Percentiles rank a stretch among this genome's conserved stretches.
Conservation (phyloP, 2,888 invertebrate genomes). For the Acronicta leporina region DNA sequence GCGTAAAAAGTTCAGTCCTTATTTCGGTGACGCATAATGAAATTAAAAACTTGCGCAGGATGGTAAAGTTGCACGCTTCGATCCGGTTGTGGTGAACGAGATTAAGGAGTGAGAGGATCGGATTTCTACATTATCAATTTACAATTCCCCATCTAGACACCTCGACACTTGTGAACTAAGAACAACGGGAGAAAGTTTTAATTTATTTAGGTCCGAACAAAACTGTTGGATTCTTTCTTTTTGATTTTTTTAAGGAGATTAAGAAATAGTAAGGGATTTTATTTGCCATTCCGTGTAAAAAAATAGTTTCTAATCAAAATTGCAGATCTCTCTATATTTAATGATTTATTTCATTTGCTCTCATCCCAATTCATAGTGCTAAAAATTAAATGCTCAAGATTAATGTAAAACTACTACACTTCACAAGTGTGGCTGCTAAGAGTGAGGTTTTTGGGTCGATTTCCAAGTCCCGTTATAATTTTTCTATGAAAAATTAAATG, state of each 20-base stretch:
- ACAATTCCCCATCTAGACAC: slow-evolving; percentile 61
- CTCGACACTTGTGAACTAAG: slow-evolving; percentile 53
- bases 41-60: slow-evolving; percentile 73
- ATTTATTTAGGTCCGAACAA: slow-evolving; percentile 42
- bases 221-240: slow-evolving; percentile 9
- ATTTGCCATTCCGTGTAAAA: too few species aligned
- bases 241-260: neutral
- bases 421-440: too few species aligned
- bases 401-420: too few species aligned
- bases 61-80: slow-evolving; percentile 64
- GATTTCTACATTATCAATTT: slow-evolving; percentile 72
- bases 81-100: slow-evolving; percentile 54
- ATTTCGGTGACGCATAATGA: slow-evolving; percentile 70
- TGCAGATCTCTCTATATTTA: too few species aligned
- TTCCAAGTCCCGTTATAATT: neutral
- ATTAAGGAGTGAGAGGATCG: slow-evolving; percentile 58
- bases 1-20: slow-evolving; percentile 66
- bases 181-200: slow-evolving; percentile 37
- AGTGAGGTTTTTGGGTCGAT: too few species aligned
- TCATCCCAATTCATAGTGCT: neutral
- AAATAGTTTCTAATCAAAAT: too few species aligned
- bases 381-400: too few species aligned
- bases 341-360: too few species aligned
- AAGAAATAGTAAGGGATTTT: too few species aligned
- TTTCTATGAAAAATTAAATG: too few species aligned